These are phyloP conservation scores for Tipula vernalis DNA, from an alignment of 2,888 invertebrate species.

Conservation along the genomic window DNA sequence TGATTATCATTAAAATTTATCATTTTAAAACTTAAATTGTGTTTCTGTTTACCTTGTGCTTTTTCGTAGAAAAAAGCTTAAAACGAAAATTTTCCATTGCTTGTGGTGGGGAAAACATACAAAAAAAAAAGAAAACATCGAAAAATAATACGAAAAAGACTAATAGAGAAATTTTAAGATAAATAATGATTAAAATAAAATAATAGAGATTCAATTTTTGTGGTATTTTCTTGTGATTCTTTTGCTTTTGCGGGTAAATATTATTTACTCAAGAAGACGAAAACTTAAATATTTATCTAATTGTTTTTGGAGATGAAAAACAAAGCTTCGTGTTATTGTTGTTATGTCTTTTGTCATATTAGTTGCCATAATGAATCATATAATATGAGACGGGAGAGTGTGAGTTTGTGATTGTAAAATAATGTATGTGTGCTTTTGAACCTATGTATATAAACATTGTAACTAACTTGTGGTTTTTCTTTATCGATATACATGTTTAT, in stretches of 20 bases:
- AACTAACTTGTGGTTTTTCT: too few species aligned
- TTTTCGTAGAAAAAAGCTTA: neutral
- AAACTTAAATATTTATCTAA: conserved; percentile 4
- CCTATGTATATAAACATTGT: neutral
- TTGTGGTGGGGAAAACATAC: neutral
- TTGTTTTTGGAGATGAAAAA: neutral
- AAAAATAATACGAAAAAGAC: neutral
- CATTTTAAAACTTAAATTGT: neutral
- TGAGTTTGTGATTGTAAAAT: neutral
- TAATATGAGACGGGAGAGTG: neutral
- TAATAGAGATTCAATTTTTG: neutral
- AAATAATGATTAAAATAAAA: neutral
- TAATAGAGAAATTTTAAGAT: neutral
- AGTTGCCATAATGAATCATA: neutral
- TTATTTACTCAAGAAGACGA: neutral
- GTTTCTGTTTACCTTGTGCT: neutral
- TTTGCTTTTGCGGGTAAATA: neutral
- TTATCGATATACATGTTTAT: too few species aligned
- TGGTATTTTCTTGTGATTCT: neutral
- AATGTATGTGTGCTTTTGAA: neutral
- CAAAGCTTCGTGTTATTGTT: neutral
- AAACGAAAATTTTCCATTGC: neutral
- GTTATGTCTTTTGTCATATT: neutral
- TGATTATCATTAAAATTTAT: conserved; percentile 4
- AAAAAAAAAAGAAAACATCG: neutral